Evolutionary conservation across 2,888 invertebrate genomes (phyloP).

Genomic region (Andricus quercusramuli): DNA sequence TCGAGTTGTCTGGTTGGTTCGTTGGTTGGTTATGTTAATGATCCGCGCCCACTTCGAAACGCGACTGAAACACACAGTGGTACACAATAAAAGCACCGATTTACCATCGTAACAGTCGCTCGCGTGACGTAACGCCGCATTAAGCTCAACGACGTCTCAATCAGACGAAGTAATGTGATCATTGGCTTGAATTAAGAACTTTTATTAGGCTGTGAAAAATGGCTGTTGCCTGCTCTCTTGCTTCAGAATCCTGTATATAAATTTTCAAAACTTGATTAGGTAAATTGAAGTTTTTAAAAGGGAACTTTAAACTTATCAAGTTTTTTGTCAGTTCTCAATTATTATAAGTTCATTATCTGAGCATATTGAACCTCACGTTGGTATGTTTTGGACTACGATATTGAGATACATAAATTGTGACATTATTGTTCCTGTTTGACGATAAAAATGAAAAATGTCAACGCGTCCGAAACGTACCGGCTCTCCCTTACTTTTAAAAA

Average conservation of each 20-base stretch:
- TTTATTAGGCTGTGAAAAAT: slow-evolving; percentile 11
- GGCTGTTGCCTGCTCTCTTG: background rate
- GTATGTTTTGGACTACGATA: too few relatives aligned
- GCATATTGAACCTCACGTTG: too few relatives aligned
- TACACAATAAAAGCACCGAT: slow-evolving; percentile 69
- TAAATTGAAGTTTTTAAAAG: background rate
- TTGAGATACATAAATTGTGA: too few relatives aligned
- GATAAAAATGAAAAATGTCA: too few relatives aligned
- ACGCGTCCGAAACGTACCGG: too few relatives aligned
- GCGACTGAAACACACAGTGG: slow-evolving; percentile 48
- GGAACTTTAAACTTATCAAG: background rate
- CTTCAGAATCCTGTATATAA: background rate
- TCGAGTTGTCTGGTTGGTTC: slow-evolving; percentile 52
- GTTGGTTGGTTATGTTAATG: slow-evolving; percentile 73
- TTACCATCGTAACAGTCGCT: slow-evolving; percentile 69
- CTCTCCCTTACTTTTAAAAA: background rate
- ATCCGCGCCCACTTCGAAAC: slow-evolving; percentile 53
- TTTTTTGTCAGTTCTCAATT: too few relatives aligned
- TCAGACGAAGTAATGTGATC: slow-evolving; percentile 45
- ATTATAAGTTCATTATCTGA: too few relatives aligned
- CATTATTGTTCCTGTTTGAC: too few relatives aligned
- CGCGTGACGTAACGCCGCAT: slow-evolving; percentile 70
- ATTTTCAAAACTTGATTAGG: background rate
- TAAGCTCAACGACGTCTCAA: slow-evolving; percentile 58
- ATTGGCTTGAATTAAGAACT: slow-evolving; percentile 26